Evolutionary conservation across 1,140 invertebrate genomes (phyloP), one percentile per base, ranked within the genome.

Genomic region (Tachypleus tridentatus): DNA sequence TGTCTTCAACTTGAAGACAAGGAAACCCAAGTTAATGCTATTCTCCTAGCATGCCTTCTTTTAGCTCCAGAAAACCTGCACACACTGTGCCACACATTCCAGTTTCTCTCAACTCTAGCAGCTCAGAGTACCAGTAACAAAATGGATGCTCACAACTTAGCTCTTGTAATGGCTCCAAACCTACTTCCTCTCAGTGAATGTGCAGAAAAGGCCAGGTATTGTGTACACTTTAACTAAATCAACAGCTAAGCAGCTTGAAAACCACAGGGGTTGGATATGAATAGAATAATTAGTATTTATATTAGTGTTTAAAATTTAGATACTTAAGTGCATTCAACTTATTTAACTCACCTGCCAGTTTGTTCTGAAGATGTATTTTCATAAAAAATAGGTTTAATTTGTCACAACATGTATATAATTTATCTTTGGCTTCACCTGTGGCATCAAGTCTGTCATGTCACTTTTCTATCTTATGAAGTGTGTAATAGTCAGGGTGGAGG

Each of bases 91-190:
- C 87, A 82, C 77, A 79, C 63, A 3, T 10, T 73, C 7, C 65
- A 78, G 71, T 85, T 88, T 71, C 74, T 88, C 47, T 76, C 81
- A 65, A 79, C 80, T 59, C 80, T 89, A 8, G 79, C 84, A 5
- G 72, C 73, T n/a, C 75, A 82, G 70, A 79, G 80, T 56, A 80
- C 82, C n/a, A 77, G 81, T 50, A 93, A 92, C 74, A 86, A 86
- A 77, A 93, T 93, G 90, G 82, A 84, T 71, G 77, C 83, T 58
- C 83, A 83, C 58, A 93, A 92, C 76, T 76, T 92, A 54, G 85
- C 89, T 2, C 86, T 89, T 69, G 84, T 91, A 10, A 76, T 92
- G 73, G 84, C 87, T 4, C 89, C 90, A 9, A 89, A 87, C 74
- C 79, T 93, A 58, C 88, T 93, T 84, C 87, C 87, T 73, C 53